Conservation (phyloP, 2,888 invertebrate species). For the Acanthacorydalis orientalis region DNA sequence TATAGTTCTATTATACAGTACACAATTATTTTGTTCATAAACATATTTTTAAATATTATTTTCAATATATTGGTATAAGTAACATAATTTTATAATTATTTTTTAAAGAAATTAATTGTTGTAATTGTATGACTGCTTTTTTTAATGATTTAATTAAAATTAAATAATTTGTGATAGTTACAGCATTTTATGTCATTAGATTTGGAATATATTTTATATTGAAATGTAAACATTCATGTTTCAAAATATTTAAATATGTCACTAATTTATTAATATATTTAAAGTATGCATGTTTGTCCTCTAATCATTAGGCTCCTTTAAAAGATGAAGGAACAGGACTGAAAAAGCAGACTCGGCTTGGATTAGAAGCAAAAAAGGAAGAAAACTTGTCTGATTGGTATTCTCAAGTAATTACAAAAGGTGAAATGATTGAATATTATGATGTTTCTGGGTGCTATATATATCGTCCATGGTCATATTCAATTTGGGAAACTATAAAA, state of each 20-base stretch:
- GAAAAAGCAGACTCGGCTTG: slow-evolving; percentile 86
- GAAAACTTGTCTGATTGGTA: slow-evolving; percentile 96
- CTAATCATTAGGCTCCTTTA: slow-evolving; percentile 11
- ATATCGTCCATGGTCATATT: slow-evolving; percentile 89
- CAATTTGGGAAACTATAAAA: slow-evolving; percentile 87
- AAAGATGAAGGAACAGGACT: slow-evolving; percentile 32
- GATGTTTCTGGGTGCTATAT: slow-evolving; percentile 99
- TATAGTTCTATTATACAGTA: no score
- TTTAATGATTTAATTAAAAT: no score
- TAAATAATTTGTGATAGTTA: no score
- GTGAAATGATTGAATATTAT: slow-evolving; percentile 98
- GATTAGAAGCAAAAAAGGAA: slow-evolving; percentile 83
- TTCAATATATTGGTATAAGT: no score
- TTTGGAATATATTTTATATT: not conserved
- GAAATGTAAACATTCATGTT: no score
- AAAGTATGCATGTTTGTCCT: not conserved
- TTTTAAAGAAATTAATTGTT: no score
- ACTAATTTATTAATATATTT: not conserved
- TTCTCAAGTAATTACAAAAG: slow-evolving; percentile 79
- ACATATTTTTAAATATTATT: no score
- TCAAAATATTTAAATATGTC: no score
- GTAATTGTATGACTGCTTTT: no score
- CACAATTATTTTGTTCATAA: no score
- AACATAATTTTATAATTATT: no score
- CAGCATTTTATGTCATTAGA: no score